A percentile compares a stretch with the other conserved stretches of the same genome.
Evolutionary conservation across 2,113 vertebrate genomes (phyloP).

Genomic region (Nettapus auritus): DNA sequence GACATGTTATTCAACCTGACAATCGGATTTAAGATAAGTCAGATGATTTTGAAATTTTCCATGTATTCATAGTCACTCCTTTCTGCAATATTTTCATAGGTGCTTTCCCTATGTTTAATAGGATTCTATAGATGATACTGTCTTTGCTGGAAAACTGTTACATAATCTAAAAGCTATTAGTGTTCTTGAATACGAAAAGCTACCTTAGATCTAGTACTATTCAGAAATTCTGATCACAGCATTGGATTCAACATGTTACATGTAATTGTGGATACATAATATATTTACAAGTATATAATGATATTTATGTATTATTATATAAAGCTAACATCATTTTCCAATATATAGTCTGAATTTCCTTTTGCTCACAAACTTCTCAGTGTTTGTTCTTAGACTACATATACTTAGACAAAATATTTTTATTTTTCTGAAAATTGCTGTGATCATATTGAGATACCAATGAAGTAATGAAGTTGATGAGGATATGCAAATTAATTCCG

Average conservation of each 20-base stretch:
- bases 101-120: background rate
- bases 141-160: background rate
- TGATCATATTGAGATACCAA: background rate
- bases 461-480: background rate
- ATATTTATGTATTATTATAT: background rate
- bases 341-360: background rate
- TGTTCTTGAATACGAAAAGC: background rate
- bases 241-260: background rate
- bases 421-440: background rate
- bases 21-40: background rate
- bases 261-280: background rate
- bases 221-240: background rate
- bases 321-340: background rate
- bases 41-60: background rate
- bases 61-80: background rate
- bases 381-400: background rate
- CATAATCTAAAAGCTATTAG: background rate
- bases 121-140: background rate
- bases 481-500: conserved; percentile 28
- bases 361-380: background rate
- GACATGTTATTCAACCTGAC: background rate
- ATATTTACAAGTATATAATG: background rate
- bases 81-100: background rate
- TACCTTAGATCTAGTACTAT: background rate
- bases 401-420: background rate